Evolutionary conservation across 2,888 invertebrate species (phyloP), one percentile per base, ranked within the genome.

Genomic region (Bedellia somnulentella): DNA sequence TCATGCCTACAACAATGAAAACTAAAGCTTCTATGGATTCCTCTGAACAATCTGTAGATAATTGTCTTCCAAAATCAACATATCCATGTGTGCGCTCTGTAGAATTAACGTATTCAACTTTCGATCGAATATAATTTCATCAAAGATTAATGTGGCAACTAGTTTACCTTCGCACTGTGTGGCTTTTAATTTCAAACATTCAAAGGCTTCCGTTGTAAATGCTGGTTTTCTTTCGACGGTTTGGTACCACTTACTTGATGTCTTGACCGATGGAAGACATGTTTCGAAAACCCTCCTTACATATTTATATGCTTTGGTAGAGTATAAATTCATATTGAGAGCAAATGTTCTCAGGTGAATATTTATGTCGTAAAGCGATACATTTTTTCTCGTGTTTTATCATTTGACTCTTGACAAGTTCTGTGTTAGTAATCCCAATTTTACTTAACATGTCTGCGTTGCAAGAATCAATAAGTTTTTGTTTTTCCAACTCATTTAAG

Each of bases 231-330:
- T 47, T 35, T 52, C 40, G 15, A 52, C 35, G 8, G 35, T 37
- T 18, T 36, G 26, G 28, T 48, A 52, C 57, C 54, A 59, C 17
- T 42, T 48, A 21, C 42, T 36, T 5, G 56, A 40, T 3, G 48
- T 52, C 10, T 38, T 38, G 4, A 35, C 31, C 36, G 47, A 46
- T 14, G 57, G 54, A 11, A 53, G 34, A 30, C 35, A 35, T 5
- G 42, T 43, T 9, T 46, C 33, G 37, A 52, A 58, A 24, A 37
- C 40, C 37, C 48, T 32, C 35, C 56, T 30, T 2, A 55, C 47
- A 38, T 48, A 57, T 9, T 41, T 31, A 33, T 56, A 53, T 2
- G 45, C 54, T 35, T 43, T 45, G 9, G 46, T 44, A 0, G 49
- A 50, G 28, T 50, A 49, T 31, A 46, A 54, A 29, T 53, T 43